Percentiles rank a stretch among this genome's conserved stretches.
These are phyloP conservation scores for Saccostrea cuccullata DNA, from an alignment of 1,140 invertebrate genomes.

Conservation along the genomic window DNA sequence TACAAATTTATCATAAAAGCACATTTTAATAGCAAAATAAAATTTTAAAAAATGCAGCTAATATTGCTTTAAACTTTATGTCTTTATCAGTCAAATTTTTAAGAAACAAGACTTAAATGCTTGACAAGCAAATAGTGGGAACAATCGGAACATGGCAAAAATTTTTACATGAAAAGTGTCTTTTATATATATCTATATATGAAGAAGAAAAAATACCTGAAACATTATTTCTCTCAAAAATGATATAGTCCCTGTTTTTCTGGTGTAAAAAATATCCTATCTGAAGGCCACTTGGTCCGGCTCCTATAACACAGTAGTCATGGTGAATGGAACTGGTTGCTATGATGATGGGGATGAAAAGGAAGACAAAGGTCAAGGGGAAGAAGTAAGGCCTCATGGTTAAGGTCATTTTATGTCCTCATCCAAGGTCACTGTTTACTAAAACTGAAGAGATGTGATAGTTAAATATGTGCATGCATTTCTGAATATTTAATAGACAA, in stretches of 20 bases:
- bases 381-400: not conserved
- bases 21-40: too few species aligned
- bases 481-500: too few species aligned
- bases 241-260: conserved; percentile 77
- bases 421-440: not conserved
- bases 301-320: conserved; percentile 80
- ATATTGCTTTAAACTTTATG: too few species aligned
- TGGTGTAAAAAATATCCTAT: conserved; percentile 77
- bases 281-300: conserved; percentile 79
- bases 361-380: conserved; percentile 20
- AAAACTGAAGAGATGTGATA: not conserved
- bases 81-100: too few species aligned
- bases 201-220: conserved; percentile 72
- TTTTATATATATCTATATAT: too few species aligned
- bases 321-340: conserved; percentile 56
- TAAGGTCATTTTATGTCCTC: not conserved
- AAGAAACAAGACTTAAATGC: too few species aligned
- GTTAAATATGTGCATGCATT: not conserved
- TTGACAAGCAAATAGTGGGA: too few species aligned
- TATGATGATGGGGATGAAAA: conserved; percentile 20
- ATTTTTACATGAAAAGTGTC: too few species aligned
- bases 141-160: too few species aligned
- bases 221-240: conserved; percentile 78
- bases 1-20: too few species aligned
- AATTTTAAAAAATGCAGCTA: too few species aligned